Evolutionary conservation across 2,113 vertebrate species (phyloP).

Genomic region (Sinocyclocheilus grahami): DNA sequence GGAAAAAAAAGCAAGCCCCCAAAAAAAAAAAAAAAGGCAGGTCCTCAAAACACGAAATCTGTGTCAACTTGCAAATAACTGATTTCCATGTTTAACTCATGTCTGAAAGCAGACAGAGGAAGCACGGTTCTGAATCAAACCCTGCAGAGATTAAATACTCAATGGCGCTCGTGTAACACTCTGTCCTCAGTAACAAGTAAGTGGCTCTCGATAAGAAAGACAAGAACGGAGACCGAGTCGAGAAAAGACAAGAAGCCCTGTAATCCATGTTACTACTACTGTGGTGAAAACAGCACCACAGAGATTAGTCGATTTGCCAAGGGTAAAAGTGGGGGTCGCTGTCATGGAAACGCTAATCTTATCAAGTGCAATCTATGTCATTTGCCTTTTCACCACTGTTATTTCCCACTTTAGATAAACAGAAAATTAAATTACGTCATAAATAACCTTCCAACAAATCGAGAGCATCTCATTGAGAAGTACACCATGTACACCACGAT

Average conservation of each 20-base stretch:
- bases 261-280: not conserved
- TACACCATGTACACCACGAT: no score
- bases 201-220: not conserved
- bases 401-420: slow-evolving; percentile 1
- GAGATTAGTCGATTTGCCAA: slow-evolving; percentile 5
- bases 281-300: not conserved
- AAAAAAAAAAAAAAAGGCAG: no score
- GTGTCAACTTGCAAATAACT: not conserved
- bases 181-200: not conserved
- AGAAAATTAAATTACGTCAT: not conserved
- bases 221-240: not conserved
- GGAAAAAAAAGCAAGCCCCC: no score
- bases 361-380: slow-evolving; percentile 44
- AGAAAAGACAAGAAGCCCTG: not conserved
- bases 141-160: not conserved
- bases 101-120: not conserved
- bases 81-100: not conserved
- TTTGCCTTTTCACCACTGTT: slow-evolving; percentile 12
- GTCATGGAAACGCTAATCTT: slow-evolving; percentile 52
- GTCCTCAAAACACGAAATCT: not conserved
- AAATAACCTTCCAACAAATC: not conserved
- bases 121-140: not conserved
- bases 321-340: slow-evolving; percentile 18
- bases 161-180: slow-evolving; percentile 11
- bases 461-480: not conserved